Evolutionary conservation across 1,140 invertebrate genomes (phyloP).

Genomic region (Lordiphosa collinella): DNA sequence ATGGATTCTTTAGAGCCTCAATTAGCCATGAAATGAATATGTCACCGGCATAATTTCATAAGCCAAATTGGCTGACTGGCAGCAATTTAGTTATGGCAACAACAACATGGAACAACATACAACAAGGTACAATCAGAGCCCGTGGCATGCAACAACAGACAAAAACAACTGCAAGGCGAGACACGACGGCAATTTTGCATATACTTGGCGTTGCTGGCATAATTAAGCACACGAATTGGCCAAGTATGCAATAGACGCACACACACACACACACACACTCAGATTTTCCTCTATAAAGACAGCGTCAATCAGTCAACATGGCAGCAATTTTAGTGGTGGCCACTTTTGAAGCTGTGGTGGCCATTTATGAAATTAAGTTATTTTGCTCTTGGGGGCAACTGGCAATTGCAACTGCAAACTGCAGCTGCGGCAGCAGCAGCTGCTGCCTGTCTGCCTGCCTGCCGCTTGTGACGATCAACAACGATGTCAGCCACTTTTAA

Average conservation of each 20-base stretch:
- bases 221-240: slow-evolving; percentile 74
- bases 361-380: slow-evolving; percentile 80
- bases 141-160: slow-evolving; percentile 46
- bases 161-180: slow-evolving; percentile 22
- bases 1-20: slow-evolving; percentile 33
- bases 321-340: slow-evolving; percentile 60
- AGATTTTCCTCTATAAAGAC: slow-evolving; percentile 28
- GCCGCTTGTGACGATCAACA: slow-evolving; percentile 5
- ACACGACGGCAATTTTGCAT: slow-evolving; percentile 31
- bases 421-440: slow-evolving; percentile 35
- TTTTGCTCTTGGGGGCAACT: slow-evolving; percentile 68
- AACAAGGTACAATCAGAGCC: slow-evolving; percentile 38
- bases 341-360: slow-evolving; percentile 52
- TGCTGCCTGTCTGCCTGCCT: not conserved
- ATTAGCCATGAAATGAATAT: slow-evolving; percentile 69
- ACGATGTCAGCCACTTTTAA: slow-evolving; percentile 60
- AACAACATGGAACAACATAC: slow-evolving; percentile 12
- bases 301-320: slow-evolving; percentile 62
- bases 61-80: slow-evolving; percentile 60
- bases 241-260: slow-evolving; percentile 53
- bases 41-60: slow-evolving; percentile 68
- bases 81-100: slow-evolving; percentile 42
- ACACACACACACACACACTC: slow-evolving; percentile 4
- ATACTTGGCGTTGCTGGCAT: slow-evolving; percentile 39
- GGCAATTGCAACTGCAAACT: slow-evolving; percentile 32